Evolutionary conservation across 2,113 vertebrate species (phyloP), one percentile per base, ranked within the genome.

Genomic region (Stegastes partitus): DNA sequence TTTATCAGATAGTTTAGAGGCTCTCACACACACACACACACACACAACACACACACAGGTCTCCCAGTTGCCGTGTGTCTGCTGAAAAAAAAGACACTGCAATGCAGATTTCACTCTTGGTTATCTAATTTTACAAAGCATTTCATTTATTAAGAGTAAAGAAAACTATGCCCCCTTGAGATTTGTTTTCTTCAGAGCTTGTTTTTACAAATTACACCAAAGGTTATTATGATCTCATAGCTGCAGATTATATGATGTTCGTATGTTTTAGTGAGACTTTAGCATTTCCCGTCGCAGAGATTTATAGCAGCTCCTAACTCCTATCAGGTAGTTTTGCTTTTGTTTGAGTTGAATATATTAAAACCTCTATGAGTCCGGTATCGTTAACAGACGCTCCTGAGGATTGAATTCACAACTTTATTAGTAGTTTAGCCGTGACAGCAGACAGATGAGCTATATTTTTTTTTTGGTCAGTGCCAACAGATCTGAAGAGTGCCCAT

Each of bases 131-230:
- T 58, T 59, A 68, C 31, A 15, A 83, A 62, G 28, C 11, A 21
- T 82, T 82, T 64, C 47, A 49, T 81, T 78, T 59, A 56, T 23
- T 23, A n/a, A 56, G 34, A 74, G 49, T 28, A n/a, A n/a, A n/a
- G 14, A 55, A 63, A 57, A n/a, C n/a, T 73, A 28, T 42, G 23
- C 19, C 49, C 62, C 63, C 3, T 28, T 75, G 50, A 75, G 58
- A 73, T 83, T 68, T 51, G 2, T 53, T 83, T 70, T 45, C 18
- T 49, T 34, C 11, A 56, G 37, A 53, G 61, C 74, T 79, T 62
- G 44, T 73, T 86, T 68, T 74, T 42, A 72, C 3, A 6, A 62
- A 74, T 75, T 62, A 74, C 69, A 77, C 89, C 86, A 89, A 91
- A 90, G 85, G 37, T 63, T 76, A 42, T 63, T 76, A 42, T 21